Base-by-base conservation (phyloP, 2,113 vertebrate genomes). In the Penelope pileata region DNA sequence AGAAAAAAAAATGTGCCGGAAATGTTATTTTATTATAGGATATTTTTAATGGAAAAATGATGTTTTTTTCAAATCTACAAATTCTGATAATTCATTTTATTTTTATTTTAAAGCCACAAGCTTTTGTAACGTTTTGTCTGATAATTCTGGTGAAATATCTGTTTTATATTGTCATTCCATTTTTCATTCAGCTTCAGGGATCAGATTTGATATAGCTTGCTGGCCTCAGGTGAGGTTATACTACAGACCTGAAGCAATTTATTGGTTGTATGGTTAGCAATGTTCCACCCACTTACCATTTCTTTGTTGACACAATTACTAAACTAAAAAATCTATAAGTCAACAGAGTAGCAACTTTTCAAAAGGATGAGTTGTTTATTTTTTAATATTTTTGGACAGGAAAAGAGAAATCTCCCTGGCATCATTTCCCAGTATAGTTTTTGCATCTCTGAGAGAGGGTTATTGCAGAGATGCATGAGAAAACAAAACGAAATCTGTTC, bases 11-110 rank as follows among this genome's bases (percentile, higher is more conserved):
- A 16, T 22, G 11, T 83, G 21, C 7, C 16, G 29, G 4, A 10
- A 3, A 36, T 23, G 2, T 34, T 40, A 42, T 7, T 53, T 77
- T 66, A 29, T 53, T 60, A 66, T 29, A 30, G 18, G 3, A 12
- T 0, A 26, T 70, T 72, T 83, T 40, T 42, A 75, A 32, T 22
- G 18, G 15, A 60, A 58, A 58, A 17, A 18, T 30, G 0, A 30
- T 24, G 1, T 0, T 40, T 66, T 36, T 87, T 30, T 50, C 15
- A 51, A 12, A 17, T 42, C 38, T 43, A 43, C 4, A 32, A 42
- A 22, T 69, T 7, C 2, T 9, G 19, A 1, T 0, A 0, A 62
- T 89, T 74, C 1, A 17, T 74, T 53, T 74, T 36, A 2, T 22
- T 58, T 77, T 70, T 53, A 5, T 62, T 86, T 75, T 64, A 45